phyloP scores from a whole-genome alignment of 2,797 vertebrate genomes.

The Mus spretus region DNA sequence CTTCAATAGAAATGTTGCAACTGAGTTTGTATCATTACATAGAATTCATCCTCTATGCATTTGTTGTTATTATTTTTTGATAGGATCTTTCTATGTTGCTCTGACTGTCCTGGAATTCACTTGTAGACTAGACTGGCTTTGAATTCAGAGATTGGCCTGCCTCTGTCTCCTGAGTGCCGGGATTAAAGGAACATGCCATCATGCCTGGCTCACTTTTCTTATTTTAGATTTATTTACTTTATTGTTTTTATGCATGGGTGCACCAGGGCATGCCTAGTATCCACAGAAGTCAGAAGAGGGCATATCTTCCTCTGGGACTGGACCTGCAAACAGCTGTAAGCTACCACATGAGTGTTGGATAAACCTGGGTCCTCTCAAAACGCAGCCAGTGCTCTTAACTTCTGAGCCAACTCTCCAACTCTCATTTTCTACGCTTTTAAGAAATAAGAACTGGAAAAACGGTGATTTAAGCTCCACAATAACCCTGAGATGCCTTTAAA shows the following conservation, averaged over 20 bases:
- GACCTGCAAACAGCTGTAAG: background rate
- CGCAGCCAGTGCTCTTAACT: background rate
- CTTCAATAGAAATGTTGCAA: conserved; percentile 28
- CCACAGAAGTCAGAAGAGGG: background rate
- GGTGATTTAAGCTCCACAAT: conserved; percentile 8
- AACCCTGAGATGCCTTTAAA: background rate
- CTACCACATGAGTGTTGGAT: background rate
- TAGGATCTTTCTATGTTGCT: background rate
- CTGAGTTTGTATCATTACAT: background rate
- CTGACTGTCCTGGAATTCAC: background rate
- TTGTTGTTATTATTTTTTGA: background rate
- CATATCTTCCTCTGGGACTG: background rate
- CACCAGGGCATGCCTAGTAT: background rate
- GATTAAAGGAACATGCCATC: background rate
- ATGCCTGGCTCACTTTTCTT: background rate
- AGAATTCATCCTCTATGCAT: conserved; percentile 10
- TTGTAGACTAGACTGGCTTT: background rate
- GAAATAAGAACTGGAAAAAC: background rate
- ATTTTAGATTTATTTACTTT: background rate
- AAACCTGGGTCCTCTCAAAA: background rate
- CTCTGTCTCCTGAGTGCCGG: background rate
- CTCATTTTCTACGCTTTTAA: background rate
- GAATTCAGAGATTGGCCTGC: background rate
- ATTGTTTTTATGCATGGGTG: background rate
- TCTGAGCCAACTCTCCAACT: background rate